Evolutionary conservation across 2,113 vertebrate genomes (phyloP).

Genomic region (Notarius quadriscutis): DNA sequence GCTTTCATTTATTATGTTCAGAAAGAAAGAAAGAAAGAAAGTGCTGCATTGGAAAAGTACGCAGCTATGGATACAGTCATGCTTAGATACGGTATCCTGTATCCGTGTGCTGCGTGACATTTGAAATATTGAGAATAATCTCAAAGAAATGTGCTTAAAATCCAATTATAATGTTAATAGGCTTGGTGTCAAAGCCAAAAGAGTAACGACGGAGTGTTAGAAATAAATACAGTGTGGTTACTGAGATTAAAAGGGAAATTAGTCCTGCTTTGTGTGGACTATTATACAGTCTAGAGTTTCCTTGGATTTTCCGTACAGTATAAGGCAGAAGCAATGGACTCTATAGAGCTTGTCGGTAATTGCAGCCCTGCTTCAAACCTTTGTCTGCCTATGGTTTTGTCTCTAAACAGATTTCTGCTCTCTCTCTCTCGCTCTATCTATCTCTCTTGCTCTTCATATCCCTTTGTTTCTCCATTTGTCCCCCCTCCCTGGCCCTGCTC

Average conservation of each 20-base stretch:
- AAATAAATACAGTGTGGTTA: neutral
- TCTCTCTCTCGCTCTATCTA: slow-evolving; percentile 46
- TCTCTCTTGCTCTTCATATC: slow-evolving; percentile 41
- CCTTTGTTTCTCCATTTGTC: slow-evolving; percentile 45
- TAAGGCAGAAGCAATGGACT: slow-evolving; percentile 18
- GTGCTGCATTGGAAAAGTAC: neutral
- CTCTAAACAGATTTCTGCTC: slow-evolving; percentile 44
- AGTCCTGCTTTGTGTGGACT: neutral
- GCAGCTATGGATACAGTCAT: neutral
- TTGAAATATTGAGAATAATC: slow-evolving; percentile 3
- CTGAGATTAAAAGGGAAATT: neutral
- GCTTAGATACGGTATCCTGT: slow-evolving; percentile 3
- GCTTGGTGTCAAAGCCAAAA: neutral
- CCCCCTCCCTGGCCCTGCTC: slow-evolving; percentile 58
- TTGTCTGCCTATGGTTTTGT: slow-evolving; percentile 59
- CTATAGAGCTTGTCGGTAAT: slow-evolving; percentile 25
- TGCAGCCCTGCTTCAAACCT: slow-evolving; percentile 47
- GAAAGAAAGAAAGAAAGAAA: neutral
- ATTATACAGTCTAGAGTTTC: neutral
- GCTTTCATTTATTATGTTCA: slow-evolving; percentile 1
- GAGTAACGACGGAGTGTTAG: neutral
- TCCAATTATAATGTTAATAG: slow-evolving; percentile 33
- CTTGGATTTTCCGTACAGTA: slow-evolving; percentile 1
- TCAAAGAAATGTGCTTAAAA: slow-evolving; percentile 28
- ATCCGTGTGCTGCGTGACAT: neutral